Percentiles rank a stretch among this genome's conserved stretches.
phyloP scores from a whole-genome alignment of 2,888 invertebrate species.

The Yponomeuta plumbellus region DNA sequence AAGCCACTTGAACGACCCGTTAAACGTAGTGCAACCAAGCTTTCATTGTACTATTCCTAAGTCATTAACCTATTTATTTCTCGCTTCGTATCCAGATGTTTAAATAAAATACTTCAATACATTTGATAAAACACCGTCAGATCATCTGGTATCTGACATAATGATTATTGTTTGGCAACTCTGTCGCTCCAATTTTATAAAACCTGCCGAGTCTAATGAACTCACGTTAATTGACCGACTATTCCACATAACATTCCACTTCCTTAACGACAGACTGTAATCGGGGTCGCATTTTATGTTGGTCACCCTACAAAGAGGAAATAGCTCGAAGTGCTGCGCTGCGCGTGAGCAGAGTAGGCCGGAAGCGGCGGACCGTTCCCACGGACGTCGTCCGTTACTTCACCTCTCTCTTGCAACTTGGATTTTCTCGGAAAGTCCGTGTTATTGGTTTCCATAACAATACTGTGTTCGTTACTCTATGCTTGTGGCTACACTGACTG shows the following conservation, averaged over 20 bases:
- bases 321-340: conserved; percentile 63
- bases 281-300: not conserved
- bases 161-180: too few relatives aligned
- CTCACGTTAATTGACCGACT: too few relatives aligned
- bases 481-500: not conserved
- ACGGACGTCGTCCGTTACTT: conserved; percentile 75
- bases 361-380: conserved; percentile 74
- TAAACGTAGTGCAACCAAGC: conserved; percentile 45
- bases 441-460: conserved; percentile 24
- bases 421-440: conserved; percentile 35
- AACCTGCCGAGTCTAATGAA: too few relatives aligned
- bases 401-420: conserved; percentile 39
- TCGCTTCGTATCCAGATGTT: not conserved
- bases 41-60: conserved; percentile 10
- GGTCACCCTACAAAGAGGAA: conserved; percentile 69
- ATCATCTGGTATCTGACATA: too few relatives aligned
- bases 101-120: too few relatives aligned
- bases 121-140: too few relatives aligned
- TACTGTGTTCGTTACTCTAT: not conserved
- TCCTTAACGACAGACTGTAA: too few relatives aligned
- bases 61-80: not conserved
- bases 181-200: too few relatives aligned
- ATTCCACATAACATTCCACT: too few relatives aligned
- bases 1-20: conserved; percentile 40
- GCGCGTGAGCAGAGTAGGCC: conserved; percentile 55